Conservation (phyloP, 2,797 vertebrate species). For the Telmatherina bonti region DNA sequence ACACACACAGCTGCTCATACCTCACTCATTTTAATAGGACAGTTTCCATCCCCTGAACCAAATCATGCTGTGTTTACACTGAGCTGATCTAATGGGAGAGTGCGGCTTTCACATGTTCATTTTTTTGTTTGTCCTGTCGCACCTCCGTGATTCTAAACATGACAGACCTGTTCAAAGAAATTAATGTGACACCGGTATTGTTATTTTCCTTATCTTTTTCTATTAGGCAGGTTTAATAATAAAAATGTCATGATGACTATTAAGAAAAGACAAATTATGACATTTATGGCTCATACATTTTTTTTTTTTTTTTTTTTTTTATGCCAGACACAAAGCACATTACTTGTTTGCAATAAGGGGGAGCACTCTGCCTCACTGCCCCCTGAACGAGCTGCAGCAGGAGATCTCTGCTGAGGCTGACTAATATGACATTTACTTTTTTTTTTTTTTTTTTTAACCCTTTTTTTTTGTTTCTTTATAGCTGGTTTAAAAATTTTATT, state of each 20-base stretch:
- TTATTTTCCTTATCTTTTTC: slow-evolving; percentile 75
- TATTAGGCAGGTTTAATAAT: slow-evolving; percentile 76
- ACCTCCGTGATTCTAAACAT: slow-evolving; percentile 39
- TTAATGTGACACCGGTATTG: slow-evolving; percentile 65
- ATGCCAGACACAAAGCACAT: slow-evolving; percentile 62
- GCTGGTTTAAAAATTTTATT: neutral
- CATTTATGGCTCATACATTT: slow-evolving; percentile 68
- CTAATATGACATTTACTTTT: slow-evolving; percentile 13
- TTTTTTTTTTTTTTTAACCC: too few relatives aligned
- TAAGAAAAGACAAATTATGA: slow-evolving; percentile 69
- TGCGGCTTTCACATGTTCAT: slow-evolving; percentile 30
- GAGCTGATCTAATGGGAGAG: slow-evolving; percentile 32
- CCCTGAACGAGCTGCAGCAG: slow-evolving; percentile 22
- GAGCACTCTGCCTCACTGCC: slow-evolving; percentile 10
- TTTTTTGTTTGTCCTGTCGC: slow-evolving; percentile 29
- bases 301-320: slow-evolving; percentile 73
- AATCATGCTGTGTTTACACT: slow-evolving; percentile 64
- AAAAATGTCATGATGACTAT: slow-evolving; percentile 74
- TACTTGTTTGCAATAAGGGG: slow-evolving; percentile 51
- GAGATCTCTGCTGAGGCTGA: slow-evolving; percentile 17
- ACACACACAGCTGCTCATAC: slow-evolving; percentile 47
- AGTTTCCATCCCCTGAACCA: slow-evolving; percentile 54
- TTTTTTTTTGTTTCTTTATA: slow-evolving; percentile 8
- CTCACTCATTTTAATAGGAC: slow-evolving; percentile 76
- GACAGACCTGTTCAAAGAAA: slow-evolving; percentile 42